phyloP scores from a whole-genome alignment of 2,113 vertebrate species.

The Vicugna pacos region DNA sequence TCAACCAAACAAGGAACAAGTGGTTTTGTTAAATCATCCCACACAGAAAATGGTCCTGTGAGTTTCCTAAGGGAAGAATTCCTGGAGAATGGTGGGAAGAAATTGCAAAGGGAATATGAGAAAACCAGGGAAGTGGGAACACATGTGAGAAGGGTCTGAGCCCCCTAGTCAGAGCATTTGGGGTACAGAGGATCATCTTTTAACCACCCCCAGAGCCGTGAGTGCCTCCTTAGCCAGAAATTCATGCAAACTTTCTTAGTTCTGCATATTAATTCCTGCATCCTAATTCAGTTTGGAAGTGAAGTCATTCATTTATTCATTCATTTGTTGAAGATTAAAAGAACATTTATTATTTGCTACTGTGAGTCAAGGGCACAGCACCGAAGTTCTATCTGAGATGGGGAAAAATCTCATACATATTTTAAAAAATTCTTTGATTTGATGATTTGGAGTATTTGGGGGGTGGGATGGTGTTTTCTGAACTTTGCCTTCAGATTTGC shows the following conservation, averaged over 20 bases:
- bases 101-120: not conserved
- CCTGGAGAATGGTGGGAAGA: not conserved
- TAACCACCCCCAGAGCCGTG: not conserved
- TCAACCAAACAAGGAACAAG: not conserved
- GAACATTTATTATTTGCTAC: constrained; percentile 48
- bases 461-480: constrained; percentile 2
- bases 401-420: not conserved
- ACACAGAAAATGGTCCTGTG: not conserved
- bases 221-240: not conserved
- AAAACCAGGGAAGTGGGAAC: not conserved
- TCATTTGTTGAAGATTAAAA: constrained; percentile 4
- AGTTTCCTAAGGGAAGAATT: not conserved
- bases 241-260: not conserved
- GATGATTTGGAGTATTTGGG: not conserved
- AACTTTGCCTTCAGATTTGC: constrained; percentile 36
- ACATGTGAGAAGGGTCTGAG: not conserved
- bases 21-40: not conserved
- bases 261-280: constrained; percentile 23
- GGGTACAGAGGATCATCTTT: not conserved
- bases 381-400: not conserved
- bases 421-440: not conserved
- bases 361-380: not conserved
- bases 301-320: not conserved
- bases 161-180: too few relatives aligned
- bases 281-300: not conserved